Evolutionary conservation across 2,888 invertebrate genomes (phyloP).

Genomic region (Catocala sponsa): DNA sequence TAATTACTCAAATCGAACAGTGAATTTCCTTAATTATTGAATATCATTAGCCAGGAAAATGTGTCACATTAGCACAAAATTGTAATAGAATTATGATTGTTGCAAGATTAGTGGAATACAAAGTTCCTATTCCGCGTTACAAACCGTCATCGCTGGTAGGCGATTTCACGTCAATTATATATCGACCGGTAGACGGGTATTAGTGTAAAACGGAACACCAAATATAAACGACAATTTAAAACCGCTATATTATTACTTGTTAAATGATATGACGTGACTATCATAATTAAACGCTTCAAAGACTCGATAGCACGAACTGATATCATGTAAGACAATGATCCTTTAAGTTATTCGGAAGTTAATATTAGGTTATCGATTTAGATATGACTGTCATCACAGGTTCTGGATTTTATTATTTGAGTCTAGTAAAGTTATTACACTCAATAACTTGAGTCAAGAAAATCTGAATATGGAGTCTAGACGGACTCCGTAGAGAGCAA

Average conservation of each 20-base stretch:
- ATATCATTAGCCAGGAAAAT: constrained; percentile 5
- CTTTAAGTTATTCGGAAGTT: background rate
- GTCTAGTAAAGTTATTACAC: too few relatives aligned
- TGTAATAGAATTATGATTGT: constrained; percentile 20
- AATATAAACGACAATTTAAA: constrained; percentile 32
- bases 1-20: constrained; percentile 1
- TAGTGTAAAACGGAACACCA: constrained; percentile 38
- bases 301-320: background rate
- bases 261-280: background rate
- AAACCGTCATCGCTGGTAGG: constrained; percentile 27
- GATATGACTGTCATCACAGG: too few relatives aligned
- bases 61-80: constrained; percentile 1
- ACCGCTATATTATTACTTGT: background rate
- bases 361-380: too few relatives aligned
- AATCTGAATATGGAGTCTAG: too few relatives aligned
- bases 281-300: background rate
- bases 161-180: constrained; percentile 37
- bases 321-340: background rate
- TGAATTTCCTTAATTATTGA: constrained; percentile 15
- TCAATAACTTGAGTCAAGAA: too few relatives aligned
- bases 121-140: constrained; percentile 45
- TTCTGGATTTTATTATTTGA: too few relatives aligned
- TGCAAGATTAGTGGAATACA: constrained; percentile 25
- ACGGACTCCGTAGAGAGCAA: too few relatives aligned
- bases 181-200: constrained; percentile 37